Evolutionary conservation across 2,113 vertebrate species (phyloP), one percentile per base, ranked within the genome.

Genomic region (Bufo bufo): DNA sequence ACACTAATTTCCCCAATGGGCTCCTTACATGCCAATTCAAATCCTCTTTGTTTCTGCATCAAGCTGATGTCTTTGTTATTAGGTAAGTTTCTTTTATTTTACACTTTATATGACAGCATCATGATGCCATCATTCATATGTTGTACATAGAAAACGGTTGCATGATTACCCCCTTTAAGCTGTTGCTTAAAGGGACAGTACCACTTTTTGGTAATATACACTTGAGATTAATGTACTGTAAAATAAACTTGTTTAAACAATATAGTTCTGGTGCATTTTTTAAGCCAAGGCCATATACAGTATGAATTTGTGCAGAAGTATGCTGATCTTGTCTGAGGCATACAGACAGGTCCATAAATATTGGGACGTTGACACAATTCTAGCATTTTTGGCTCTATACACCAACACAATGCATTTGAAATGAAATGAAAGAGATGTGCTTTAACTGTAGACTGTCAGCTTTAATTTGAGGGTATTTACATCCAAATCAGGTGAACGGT

Each of bases 1-100:
- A 88, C 87, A 83, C 52, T 88, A 88, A 88, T 88, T 83, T 88
- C 71, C 87, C 87, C 87, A 88, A 88, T 88, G 87, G 87, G 87
- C 87, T 88, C 45, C 69, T 63, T 88, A 82, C 87, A 88, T 88
- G 87, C 80, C 87, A 88, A 84, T 88, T 88, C 87, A 66, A 23
- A 88, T 88, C 69, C 87, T 50, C 56, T 82, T 65, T 77, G 71
- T 77, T 77, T 77, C 80, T 54, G 47, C 10, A 63, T 63, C 63
- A n/a, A 87, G 43, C 43, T 72, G 54, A 88, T 83, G 47, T 88
- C 87, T 83, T 74, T 83, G 52, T 88, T 88, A 83, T 77, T 88
- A 83, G 66, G 79, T 66, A 65, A 52, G 45, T 83, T 83, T 87
- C 45, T 75, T 43, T 88, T 88, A 71, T 88, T 54, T 77, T 88